Base-by-base conservation (phyloP, 2,797 vertebrate genomes). In the Peromyscus nudipes region DNA sequence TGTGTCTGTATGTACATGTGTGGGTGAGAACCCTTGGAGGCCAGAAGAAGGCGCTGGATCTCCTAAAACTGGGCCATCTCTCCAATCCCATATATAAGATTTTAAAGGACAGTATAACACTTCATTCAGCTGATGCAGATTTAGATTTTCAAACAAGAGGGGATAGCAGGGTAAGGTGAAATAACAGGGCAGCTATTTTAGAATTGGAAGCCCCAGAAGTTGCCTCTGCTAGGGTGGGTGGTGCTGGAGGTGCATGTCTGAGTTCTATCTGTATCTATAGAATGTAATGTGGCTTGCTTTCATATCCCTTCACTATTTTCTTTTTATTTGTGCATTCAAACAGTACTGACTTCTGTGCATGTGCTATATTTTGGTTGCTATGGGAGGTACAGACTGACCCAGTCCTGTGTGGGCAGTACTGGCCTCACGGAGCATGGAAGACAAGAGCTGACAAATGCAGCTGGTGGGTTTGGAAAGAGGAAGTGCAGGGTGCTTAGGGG, bases 391-490 rank as follows among this genome's bases (percentile, higher is more conserved):
- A 62, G 81, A 64, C 34, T 14, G 92, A 94, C 75, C 40, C 7
- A 2, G 17, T 46, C 8, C 79, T 27, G 46, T 6, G 10, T 81
- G 83, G 27, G 8, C 65, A 83, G 31, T 12, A 43, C n/a, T 34
- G 34, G 81, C 71, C 71, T 95, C 57, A 43, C 46, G 77, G 64
- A 71, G 10, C 31, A 60, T 23, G n/a, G 73, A 83, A 86, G 88
- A 65, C 84, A 69, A 71, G 85, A 88, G n/a, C 49, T 79, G 57
- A 52, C 67, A 80, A 80, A 64, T 3, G 40, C 82, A 67, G 64
- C 64, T 37, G 71, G 65, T 27, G 17, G 64, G n/a, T 73, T 96
- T 88, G 77, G 55, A 92, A 90, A 96, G 88, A 92, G 92, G 81
- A 97, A 95, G 76, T 89, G 29, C 34, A 60, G 52, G 67, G 85